Evolutionary conservation across 2,797 vertebrate species (phyloP).

Genomic region (Micromesistius poutassou): DNA sequence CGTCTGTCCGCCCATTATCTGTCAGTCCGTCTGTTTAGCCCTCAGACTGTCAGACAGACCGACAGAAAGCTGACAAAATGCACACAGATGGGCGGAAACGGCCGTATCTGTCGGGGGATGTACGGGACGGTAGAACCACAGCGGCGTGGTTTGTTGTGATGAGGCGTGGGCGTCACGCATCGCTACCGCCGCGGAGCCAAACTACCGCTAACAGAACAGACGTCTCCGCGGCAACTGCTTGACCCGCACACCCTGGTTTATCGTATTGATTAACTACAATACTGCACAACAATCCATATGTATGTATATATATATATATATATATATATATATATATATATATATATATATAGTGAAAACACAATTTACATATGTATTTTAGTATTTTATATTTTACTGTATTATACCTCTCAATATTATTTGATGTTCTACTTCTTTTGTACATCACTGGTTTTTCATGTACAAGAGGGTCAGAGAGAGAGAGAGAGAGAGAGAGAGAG

Average conservation of each 20-base stretch:
- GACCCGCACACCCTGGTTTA: background rate
- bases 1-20: constrained; percentile 45
- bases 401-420: no score
- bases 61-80: background rate
- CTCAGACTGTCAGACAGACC: background rate
- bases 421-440: no score
- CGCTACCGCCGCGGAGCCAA: background rate
- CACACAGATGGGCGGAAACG: background rate
- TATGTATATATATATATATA: no score
- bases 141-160: background rate
- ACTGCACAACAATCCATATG: no score
- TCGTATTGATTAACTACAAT: background rate
- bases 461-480: no score
- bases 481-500: no score
- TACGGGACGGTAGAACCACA: background rate
- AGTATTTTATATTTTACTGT: no score
- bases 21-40: background rate
- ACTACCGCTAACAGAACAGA: background rate
- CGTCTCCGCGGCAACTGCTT: background rate
- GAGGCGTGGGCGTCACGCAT: no score
- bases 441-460: no score
- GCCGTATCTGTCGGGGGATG: background rate
- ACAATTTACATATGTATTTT: no score
- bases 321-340: no score
- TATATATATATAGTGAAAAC: no score